Evolutionary conservation across 2,113 vertebrate genomes (phyloP), one percentile per base, ranked within the genome.

Genomic region (Chloropsis cyanopogon): DNA sequence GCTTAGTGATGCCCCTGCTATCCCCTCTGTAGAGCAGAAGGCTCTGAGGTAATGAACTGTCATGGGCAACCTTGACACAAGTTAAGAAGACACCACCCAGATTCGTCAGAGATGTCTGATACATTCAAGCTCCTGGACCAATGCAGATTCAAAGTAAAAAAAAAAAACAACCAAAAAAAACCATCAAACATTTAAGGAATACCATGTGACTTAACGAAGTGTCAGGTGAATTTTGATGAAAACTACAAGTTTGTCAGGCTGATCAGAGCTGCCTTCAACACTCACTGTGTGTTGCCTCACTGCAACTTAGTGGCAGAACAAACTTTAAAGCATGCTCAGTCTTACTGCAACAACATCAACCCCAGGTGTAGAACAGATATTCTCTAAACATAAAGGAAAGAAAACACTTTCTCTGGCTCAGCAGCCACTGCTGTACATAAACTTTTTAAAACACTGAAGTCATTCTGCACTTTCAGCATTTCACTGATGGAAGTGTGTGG

Each of bases 11-110:
- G 23, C 8, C 44, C 37, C 11, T 2, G 11, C 29, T 44, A 70
- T 3, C 10, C 69, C 4, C 1, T 15, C 1, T 3, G 17, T 0
- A 1, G 50, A 46, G 53, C 33, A 68, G 49, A 68, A 10, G 1
- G 29, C 42, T 76, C 57, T 47, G 17, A 85, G 29, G 21, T 23
- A n/a, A 63, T 2, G 0, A 71, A 52, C 14, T 46, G 28, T 4
- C 42, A 25, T 0, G 15, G 14, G 35, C 41, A 75, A 35, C 41
- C 42, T 4, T 28, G 26, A 29, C 31, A 29, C 26, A 18, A 0
- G 0, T 15, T 25, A 71, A 61, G 33, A 68, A 69, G 10, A 47
- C 44, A 41, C 39, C 33, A 11, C 44, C 14, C 41, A 71, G 18
- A 37, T 22, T 60, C 1, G 3, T 31, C 49, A 77, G 44, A 71